phyloP scores from a whole-genome alignment of 2,113 vertebrate genomes.

The Sapajus apella region DNA sequence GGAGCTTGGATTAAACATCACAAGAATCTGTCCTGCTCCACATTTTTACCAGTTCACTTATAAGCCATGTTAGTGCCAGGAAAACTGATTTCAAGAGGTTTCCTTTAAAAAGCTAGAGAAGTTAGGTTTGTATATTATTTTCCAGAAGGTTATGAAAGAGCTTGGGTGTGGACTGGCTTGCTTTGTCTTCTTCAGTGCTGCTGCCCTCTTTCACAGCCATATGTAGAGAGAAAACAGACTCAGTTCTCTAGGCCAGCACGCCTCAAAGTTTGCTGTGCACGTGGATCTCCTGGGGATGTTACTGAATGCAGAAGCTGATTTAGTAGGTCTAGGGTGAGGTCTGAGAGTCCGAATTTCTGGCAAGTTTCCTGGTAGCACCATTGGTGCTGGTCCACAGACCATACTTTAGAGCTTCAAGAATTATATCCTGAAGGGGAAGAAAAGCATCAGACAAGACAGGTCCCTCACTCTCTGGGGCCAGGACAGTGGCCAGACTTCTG shows the following conservation, averaged over 20 bases:
- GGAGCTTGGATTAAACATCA: background rate
- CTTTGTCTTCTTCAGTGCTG: background rate
- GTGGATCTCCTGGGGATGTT: background rate
- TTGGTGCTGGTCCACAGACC: background rate
- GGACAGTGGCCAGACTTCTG: background rate
- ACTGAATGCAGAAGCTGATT: background rate
- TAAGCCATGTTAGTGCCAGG: background rate
- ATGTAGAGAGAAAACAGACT: background rate
- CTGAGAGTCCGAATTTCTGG: background rate
- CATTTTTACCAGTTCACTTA: background rate
- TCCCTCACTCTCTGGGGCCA: background rate
- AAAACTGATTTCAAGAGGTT: background rate
- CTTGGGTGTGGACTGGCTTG: background rate
- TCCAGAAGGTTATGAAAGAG: background rate
- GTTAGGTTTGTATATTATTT: conserved; percentile 1
- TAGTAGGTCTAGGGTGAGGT: background rate
- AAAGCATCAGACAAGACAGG: background rate
- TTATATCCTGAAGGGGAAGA: background rate
- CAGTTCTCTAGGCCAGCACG: background rate
- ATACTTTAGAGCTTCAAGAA: background rate
- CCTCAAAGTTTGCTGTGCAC: background rate
- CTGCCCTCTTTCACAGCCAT: background rate
- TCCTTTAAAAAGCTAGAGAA: background rate
- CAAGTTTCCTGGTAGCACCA: background rate
- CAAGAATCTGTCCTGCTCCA: background rate